A percentile compares a stretch with the other conserved stretches of the same genome.
Conservation (phyloP, 2,113 vertebrate genomes). For the Artemisiospiza belli region DNA sequence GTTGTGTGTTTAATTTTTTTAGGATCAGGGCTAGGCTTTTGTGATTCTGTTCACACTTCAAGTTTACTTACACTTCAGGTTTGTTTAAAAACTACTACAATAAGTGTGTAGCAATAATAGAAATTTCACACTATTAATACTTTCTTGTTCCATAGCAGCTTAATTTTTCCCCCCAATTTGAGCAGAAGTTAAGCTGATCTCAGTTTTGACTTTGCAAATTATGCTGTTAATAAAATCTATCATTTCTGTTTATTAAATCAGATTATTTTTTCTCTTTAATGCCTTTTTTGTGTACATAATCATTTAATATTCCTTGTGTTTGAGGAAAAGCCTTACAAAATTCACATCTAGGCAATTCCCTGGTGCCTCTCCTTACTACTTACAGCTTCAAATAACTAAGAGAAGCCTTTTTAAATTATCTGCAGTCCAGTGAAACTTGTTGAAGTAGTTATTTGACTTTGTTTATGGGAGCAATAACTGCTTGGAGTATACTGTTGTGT, state of each 20-base stretch:
- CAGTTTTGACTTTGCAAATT: not conserved
- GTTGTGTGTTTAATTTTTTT: not conserved
- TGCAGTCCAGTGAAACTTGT: not conserved
- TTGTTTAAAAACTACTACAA: not conserved
- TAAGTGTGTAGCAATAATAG: not conserved
- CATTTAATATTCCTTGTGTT: not conserved
- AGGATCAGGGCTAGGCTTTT: not conserved
- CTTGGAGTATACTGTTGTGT: not conserved
- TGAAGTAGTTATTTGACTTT: not conserved
- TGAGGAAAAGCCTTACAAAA: not conserved
- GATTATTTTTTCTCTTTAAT: not conserved
- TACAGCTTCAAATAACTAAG: not conserved
- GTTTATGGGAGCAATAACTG: not conserved
- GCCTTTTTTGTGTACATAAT: not conserved
- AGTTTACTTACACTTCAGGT: not conserved
- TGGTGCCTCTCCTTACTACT: not conserved
- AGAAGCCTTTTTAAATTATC: not conserved
- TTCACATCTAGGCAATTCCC: not conserved
- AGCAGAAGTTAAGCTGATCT: not conserved
- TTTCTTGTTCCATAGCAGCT: not conserved
- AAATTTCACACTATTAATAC: not conserved
- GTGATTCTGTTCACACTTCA: not conserved
- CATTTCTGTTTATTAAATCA: not conserved
- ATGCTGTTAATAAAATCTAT: not conserved
- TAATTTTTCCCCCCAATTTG: not conserved